These are phyloP conservation scores for Porites lobata DNA, from an alignment of 92 coral and sea anemone species.

Conservation along the genomic window DNA sequence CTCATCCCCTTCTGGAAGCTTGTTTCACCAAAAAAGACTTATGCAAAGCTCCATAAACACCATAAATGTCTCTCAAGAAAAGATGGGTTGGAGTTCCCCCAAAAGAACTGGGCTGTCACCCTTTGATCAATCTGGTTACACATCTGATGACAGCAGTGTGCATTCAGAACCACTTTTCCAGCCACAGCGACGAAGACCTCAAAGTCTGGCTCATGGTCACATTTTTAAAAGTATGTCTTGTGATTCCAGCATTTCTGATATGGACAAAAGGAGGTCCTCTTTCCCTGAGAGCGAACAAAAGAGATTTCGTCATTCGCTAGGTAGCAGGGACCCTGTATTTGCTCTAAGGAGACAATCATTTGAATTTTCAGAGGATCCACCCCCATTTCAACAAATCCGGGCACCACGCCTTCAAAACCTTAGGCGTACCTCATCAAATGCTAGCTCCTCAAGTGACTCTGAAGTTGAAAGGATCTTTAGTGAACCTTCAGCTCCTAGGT, in stretches of 20 bases:
- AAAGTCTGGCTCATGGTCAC: slow-evolving; percentile 1
- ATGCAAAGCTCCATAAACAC: slow-evolving; percentile 1
- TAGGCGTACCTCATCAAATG: slow-evolving; percentile 51
- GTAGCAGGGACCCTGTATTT: slow-evolving; percentile 33
- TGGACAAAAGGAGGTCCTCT: not conserved
- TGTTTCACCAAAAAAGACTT: slow-evolving; percentile 12
- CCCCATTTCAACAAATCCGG: slow-evolving; percentile 16
- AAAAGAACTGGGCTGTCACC: not conserved
- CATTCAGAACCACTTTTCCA: slow-evolving; percentile 49
- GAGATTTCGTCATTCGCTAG: slow-evolving; percentile 57
- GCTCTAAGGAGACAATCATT: slow-evolving; percentile 47
- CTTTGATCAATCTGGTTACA: slow-evolving; percentile 32
- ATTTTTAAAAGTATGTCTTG: slow-evolving; percentile 29
- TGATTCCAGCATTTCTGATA: slow-evolving; percentile 21
- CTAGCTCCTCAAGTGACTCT: slow-evolving; percentile 70
- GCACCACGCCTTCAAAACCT: slow-evolving; percentile 57
- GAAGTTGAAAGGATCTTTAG: slow-evolving; percentile 48
- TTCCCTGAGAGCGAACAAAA: not conserved
- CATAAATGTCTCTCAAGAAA: not conserved
- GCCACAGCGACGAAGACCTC: slow-evolving; percentile 18
- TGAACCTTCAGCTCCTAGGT: not conserved
- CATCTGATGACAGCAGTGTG: slow-evolving; percentile 51
- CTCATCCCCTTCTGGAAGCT: slow-evolving; percentile 17
- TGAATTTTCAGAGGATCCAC: slow-evolving; percentile 28
- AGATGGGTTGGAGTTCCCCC: not conserved